Base-by-base conservation (phyloP, 1,140 invertebrate genomes). In the Procambarus clarkii region DNA sequence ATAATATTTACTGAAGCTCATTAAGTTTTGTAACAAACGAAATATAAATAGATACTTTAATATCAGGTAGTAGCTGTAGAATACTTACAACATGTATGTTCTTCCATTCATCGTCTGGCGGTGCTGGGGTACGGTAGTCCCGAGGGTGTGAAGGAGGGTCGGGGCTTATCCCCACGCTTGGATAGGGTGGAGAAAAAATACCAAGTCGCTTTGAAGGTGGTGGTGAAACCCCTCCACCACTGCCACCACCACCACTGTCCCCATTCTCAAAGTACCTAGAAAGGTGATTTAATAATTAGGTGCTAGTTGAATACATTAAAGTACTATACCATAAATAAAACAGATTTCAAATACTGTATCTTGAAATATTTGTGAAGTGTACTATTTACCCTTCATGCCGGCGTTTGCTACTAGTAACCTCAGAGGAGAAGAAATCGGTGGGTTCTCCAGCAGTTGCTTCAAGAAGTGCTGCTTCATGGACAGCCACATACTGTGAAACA, bases 71-170 rank as follows among this genome's bases (percentile, higher is more conserved):
- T 64, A 71, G 46, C 3, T 76, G 21, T 21, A 34, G 34, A 34
- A 34, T 34, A 76, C 94, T 94, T 93, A 96, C 95, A 91, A 97
- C 98, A 94, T 98, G 97, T 92, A 98, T 98, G 94, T 98, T 98
- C 94, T 97, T 97, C 98, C 98, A 98, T 94, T 98, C 97, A 93
- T 97, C 96, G 93, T 94, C 95, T 24, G 91, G 79, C n/a, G 86
- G 89, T 15, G 77, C 84, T 46, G 84, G 84, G 18, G 86, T 85
- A 45, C 46, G 86, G 18, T 64, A 69, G 21, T 84, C 76, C 13
- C 64, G 79, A 2, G 79, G 79, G 46, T 83, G 78, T 44, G 60
- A 46, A 48, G 91, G 82, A 46, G 87, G 88, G 91, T 93, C 92
- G 7, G 92, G 91, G 50, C 92, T 93, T 11, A 91, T 60, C 46